Base-by-base conservation (phyloP, 2,888 invertebrate genomes). In the Lissocephala sabroskyi region DNA sequence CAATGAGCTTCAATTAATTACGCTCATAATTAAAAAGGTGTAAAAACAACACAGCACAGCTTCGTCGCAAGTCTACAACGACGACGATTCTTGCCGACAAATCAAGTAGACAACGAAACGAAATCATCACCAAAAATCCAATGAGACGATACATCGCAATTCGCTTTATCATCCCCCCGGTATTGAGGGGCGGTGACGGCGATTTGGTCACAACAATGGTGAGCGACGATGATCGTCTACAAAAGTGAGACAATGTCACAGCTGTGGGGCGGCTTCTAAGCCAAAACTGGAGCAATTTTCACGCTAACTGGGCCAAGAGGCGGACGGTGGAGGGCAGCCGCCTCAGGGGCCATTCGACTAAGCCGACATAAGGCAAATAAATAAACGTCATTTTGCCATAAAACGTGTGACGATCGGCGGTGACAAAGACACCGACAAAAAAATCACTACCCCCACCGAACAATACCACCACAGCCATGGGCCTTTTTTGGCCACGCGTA, bases 1-100 rank as follows among this genome's bases (percentile, higher is more conserved):
- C 68, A 70, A 75, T 75, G 68, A 70, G 76, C 73, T 67, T 68
- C 67, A 70, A 70, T 70, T 75, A 70, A 75, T 71, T 73, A 23
- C 23, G 45, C 26, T 28, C 46, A 57, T 55, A 73, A 65, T 73
- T 59, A 68, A 68, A 68, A 57, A 71, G 65, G 67, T 57, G 68
- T 75, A 75, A 64, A 64, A 54, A 54, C 36, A 46, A 36, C 33
- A 45, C 44, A 43, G 39, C 45, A 40, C 7, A 7, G 23, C 23
- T 23, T n/a, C n/a, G n/a, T n/a, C n/a, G n/a, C n/a, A n/a, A n/a
- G n/a, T n/a, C n/a, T n/a, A n/a, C n/a, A n/a, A n/a, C n/a, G n/a
- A n/a, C n/a, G n/a, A n/a, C n/a, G n/a, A n/a, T n/a, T n/a, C n/a
- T n/a, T n/a, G n/a, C n/a, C n/a, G n/a, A 23, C 3, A 23, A 23